Evolutionary conservation across 2,113 vertebrate genomes (phyloP), one percentile per base, ranked within the genome.

Genomic region (Eurypyga helias): DNA sequence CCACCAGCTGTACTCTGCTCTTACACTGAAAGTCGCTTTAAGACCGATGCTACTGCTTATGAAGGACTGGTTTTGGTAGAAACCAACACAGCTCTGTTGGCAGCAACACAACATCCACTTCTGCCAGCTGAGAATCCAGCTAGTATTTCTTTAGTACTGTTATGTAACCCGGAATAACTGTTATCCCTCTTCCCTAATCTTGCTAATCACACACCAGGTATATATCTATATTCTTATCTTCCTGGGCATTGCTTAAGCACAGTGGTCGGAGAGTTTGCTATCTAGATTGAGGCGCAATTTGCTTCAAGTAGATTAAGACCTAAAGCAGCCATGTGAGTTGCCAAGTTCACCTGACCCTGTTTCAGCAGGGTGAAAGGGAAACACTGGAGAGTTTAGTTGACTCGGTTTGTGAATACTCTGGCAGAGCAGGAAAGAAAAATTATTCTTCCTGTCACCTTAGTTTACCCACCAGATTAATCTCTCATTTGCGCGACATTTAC

Each of bases 191-290:
- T 26, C 21, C 33, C 71, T 62, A 21, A 10, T 49, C 33, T 29
- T 55, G 20, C 33, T 55, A 41, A 19, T 34, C 29, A 17, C 49
- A 33, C 34, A 4, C 17, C 28, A 45, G 18, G 23, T 33, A 5
- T 6, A 9, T 28, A 2, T 16, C 24, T 28, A 6, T 29, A 25
- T 20, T 46, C 21, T n/a, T 26, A 11, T 11, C 26, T 36, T 20
- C 62, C 41, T 52, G 69, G 15, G 57, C 3, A 0, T 10, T 21
- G 61, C 31, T 58, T 11, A 7, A 17, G 64, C 26, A 9, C 24
- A 26, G 67, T 3, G 33, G 45, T 60, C 1, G 0, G 25, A 57
- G 73, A 46, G 13, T 15, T 85, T 28, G 1, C 51, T 25, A 1
- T 10, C 33, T 46, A 23, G 38, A 5, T 43, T 5, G 38, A 82